These are phyloP conservation scores for Oligia strigilis DNA, from an alignment of 2,888 invertebrate genomes.

Conservation along the genomic window DNA sequence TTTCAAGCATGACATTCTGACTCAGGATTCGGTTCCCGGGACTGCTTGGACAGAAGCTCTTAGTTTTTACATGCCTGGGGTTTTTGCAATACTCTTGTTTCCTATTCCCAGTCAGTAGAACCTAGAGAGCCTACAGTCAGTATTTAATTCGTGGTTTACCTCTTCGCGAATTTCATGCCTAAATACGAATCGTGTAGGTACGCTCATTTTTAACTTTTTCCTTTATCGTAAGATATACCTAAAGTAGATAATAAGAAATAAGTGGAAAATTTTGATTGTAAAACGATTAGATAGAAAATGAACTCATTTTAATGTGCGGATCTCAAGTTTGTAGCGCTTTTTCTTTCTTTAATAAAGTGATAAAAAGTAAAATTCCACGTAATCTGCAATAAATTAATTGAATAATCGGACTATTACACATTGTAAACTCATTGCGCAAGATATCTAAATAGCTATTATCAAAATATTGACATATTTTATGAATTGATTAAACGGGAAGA, in stretches of 20 bases:
- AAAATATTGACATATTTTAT: conserved; percentile 34
- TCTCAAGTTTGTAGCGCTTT: not conserved
- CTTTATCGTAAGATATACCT: conserved; percentile 3
- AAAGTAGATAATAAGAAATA: conserved; percentile 20
- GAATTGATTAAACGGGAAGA: conserved; percentile 4
- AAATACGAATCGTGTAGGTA: not conserved
- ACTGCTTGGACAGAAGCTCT: not conserved
- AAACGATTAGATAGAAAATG: conserved; percentile 13
- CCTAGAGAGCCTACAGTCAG: not conserved
- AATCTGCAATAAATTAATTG: not conserved
- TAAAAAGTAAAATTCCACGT: not conserved
- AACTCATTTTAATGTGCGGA: conserved; percentile 3
- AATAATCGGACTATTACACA: not conserved
- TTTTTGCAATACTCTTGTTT: not conserved
- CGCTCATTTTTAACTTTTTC: not conserved
- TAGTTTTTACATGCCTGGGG: not conserved
- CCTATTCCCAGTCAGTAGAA: not conserved
- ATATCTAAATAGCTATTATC: conserved; percentile 1
- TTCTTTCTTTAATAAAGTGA: not conserved
- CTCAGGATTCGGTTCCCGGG: not conserved
- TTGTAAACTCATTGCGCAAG: not conserved
- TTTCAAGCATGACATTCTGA: not conserved
- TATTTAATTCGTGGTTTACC: not conserved
- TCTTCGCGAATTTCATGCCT: not conserved
- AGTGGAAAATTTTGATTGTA: not conserved